Base-by-base conservation (phyloP, 2,797 vertebrate genomes). In the Xenops minutus region DNA sequence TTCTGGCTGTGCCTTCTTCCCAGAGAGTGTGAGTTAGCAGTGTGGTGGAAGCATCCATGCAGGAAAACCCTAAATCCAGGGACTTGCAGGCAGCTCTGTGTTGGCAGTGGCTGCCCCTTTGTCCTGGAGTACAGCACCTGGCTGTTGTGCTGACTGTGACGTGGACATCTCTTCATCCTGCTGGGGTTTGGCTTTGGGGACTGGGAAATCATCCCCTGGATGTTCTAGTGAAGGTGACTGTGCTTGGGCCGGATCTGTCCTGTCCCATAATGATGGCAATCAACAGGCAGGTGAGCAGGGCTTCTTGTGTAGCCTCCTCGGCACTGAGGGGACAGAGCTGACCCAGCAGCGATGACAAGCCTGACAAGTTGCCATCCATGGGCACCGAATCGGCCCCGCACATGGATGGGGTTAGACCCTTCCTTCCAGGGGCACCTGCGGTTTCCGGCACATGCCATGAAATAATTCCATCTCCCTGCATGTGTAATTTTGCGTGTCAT, bases 401-500 rank as follows among this genome's bases (percentile, higher is more conserved):
- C 0, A 0, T 32, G 79, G 52, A 41, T 30, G 19, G 91, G 75
- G 62, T 74, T 36, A 34, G 77, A 22, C 37, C 55, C 17, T 92
- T 86, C 59, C 74, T 71, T 69, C 15, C 56, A 73, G 82, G 80
- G 87, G 52, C 62, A 95, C 85, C 92, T 89, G 87, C 0, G 0
- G 78, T 52, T 89, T 44, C 66, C 66, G 1, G 75, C 88, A 80
- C 87, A 72, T 0, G 23, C 82, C 81, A 93, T 55, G 84, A 74
- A 89, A 92, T 76, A 52, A 91, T 91, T 85, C 92, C 80, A 43
- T 58, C 85, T 91, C 83, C 52, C 80, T 15, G 55, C 92, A 81
- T 34, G 91, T 92, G 96, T 96, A 93, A 96, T 97, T 96, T 90
- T 93, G 95, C 16, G 49, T 97, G 94, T 96, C 96, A 92, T 94